A percentile compares a stretch with the other conserved stretches of the same genome.
Conservation (phyloP, 2,113 vertebrate genomes). For the Melanerpes formicivorus region DNA sequence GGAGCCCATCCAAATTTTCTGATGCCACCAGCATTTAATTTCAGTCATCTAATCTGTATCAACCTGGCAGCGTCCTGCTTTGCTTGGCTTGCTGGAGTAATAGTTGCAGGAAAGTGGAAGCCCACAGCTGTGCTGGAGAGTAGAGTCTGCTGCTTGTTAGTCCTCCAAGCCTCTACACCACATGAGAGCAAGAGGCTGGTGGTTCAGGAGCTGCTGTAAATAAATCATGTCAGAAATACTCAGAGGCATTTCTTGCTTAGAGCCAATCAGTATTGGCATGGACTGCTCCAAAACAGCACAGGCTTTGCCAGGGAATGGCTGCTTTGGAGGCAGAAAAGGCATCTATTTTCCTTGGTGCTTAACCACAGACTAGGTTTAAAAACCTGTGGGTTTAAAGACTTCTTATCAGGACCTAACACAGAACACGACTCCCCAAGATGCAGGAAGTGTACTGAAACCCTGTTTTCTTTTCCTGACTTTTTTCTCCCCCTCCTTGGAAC, state of each 20-base stretch:
- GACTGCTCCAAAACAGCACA: not conserved
- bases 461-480: not conserved
- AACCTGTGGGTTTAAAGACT: not conserved
- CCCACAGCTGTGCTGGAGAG: not conserved
- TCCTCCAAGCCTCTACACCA: not conserved
- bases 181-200: not conserved
- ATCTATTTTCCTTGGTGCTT: not conserved
- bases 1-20: not conserved
- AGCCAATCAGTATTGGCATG: not conserved
- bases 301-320: not conserved
- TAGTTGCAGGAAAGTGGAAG: not conserved
- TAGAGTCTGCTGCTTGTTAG: not conserved
- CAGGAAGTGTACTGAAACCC: not conserved
- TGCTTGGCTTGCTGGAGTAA: not conserved
- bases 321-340: not conserved
- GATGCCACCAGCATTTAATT: not conserved
- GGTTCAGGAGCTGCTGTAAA: not conserved
- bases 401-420: slow-evolving; percentile 37
- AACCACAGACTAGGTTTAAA: not conserved
- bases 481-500: not conserved
- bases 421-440: not conserved
- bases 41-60: not conserved
- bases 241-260: not conserved
- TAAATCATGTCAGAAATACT: not conserved
- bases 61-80: not conserved